Conservation (phyloP, 2,888 invertebrate species). For the Agonopterix subpropinquella region DNA sequence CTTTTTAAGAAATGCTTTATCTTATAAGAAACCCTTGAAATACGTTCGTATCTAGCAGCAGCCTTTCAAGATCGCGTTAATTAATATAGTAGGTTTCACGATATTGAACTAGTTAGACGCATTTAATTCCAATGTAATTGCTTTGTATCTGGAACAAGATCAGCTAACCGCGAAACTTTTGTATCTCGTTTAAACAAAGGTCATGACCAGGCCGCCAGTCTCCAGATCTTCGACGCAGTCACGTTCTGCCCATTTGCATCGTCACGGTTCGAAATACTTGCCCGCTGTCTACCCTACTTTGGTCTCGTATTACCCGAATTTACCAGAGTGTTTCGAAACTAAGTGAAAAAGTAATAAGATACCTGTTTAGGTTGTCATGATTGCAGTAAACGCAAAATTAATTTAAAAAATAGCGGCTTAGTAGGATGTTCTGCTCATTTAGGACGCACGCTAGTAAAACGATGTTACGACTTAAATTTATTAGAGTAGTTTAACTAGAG, state of each 20-base stretch:
- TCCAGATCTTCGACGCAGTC: slow-evolving; percentile 9
- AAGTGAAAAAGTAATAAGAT: too few species aligned
- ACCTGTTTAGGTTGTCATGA: too few species aligned
- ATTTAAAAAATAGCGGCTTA: slow-evolving; percentile 1
- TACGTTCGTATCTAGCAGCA: too few species aligned
- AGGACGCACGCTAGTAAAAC: slow-evolving; percentile 10
- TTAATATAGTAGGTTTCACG: neutral
- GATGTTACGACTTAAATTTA: slow-evolving; percentile 17
- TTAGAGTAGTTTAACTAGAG: slow-evolving; percentile 21
- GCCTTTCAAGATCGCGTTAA: too few species aligned
- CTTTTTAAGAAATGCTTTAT: slow-evolving; percentile 9
- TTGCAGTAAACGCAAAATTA: neutral
- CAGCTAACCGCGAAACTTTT: slow-evolving; percentile 26
- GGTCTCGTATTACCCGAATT: neutral
- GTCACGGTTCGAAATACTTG: slow-evolving; percentile 10
- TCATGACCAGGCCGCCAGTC: slow-evolving; percentile 14
- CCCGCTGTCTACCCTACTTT: neutral
- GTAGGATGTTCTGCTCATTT: slow-evolving; percentile 11
- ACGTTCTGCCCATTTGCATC: slow-evolving; percentile 16
- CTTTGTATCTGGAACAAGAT: slow-evolving; percentile 23
- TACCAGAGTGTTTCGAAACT: too few species aligned
- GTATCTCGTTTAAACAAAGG: slow-evolving; percentile 15
- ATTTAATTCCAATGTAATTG: slow-evolving; percentile 14
- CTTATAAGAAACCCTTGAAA: too few species aligned
- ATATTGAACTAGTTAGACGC: neutral